Percentiles rank a stretch among this genome's conserved stretches.
phyloP scores from a whole-genome alignment of 2,113 vertebrate species.

The Prionailurus viverrinus region DNA sequence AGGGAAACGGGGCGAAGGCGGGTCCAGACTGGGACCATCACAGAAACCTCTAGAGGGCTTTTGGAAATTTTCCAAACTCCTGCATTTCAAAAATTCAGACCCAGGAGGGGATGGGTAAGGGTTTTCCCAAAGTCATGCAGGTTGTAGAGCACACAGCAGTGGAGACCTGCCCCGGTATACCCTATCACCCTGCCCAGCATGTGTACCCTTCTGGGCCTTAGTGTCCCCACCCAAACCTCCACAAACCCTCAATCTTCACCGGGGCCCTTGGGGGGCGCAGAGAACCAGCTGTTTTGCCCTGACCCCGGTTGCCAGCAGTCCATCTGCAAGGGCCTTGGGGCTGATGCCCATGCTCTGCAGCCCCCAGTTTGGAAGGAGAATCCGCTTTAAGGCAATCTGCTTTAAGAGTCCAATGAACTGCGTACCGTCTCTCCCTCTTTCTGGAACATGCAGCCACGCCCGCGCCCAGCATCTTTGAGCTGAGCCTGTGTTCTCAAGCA shows the following conservation, averaged over 20 bases:
- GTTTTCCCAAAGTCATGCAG: neutral
- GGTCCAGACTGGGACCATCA: neutral
- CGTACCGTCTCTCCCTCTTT: fast-evolving
- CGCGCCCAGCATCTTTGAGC: neutral
- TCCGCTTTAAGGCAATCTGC: neutral
- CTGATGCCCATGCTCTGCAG: fast-evolving
- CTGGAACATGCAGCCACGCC: fast-evolving
- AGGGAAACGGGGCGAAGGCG: neutral
- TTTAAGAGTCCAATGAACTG: fast-evolving
- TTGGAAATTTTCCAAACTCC: neutral
- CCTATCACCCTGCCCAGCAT: fast-evolving
- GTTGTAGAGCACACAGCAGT: fast-evolving
- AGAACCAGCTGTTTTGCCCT: neutral
- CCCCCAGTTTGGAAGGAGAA: neutral
- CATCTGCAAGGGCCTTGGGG: neutral
- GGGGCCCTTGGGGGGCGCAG: fast-evolving
- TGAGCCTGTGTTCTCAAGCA: fast-evolving
- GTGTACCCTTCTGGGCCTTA: neutral
- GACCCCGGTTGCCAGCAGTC: fast-evolving
- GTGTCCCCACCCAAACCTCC: fast-evolving
- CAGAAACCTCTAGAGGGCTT: neutral
- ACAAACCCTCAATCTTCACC: fast-evolving
- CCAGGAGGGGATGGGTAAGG: neutral
- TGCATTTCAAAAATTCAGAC: neutral
- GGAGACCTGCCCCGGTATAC: fast-evolving